These are phyloP conservation scores for Lingula anatina DNA, from an alignment of 2,888 invertebrate species.

Conservation along the genomic window DNA sequence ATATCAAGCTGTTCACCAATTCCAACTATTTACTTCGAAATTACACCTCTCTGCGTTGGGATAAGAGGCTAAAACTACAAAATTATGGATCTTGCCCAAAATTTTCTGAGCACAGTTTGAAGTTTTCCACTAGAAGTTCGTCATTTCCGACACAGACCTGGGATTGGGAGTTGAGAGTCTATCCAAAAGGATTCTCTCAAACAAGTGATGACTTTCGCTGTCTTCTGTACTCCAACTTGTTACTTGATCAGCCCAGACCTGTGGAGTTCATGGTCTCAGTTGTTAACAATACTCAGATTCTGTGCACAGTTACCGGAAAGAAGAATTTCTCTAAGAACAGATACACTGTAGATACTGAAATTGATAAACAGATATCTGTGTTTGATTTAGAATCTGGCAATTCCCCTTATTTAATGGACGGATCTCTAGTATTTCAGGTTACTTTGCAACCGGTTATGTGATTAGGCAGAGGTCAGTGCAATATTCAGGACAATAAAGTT, in stretches of 20 bases:
- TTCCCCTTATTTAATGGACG: constrained; percentile 35
- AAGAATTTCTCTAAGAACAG: constrained; percentile 53
- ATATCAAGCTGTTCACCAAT: constrained; percentile 37
- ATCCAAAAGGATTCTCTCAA: constrained; percentile 43
- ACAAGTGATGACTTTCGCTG: constrained; percentile 42
- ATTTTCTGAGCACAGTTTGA: constrained; percentile 40
- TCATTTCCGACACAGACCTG: constrained; percentile 50
- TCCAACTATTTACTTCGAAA: constrained; percentile 48
- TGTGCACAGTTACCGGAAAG: constrained; percentile 47
- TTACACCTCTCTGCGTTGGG: constrained; percentile 54
- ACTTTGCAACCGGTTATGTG: constrained; percentile 36
- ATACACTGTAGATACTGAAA: constrained; percentile 51
- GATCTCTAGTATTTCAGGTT: constrained; percentile 37
- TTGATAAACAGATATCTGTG: constrained; percentile 50
- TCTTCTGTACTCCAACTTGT: constrained; percentile 41
- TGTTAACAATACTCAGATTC: constrained; percentile 47
- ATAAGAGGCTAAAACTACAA: constrained; percentile 48
- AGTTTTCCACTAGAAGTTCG: constrained; percentile 50
- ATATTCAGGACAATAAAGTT: too few relatives aligned
- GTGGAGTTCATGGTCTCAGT: constrained; percentile 47
- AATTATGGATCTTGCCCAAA: constrained; percentile 30
- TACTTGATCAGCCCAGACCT: constrained; percentile 47
- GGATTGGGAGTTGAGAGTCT: constrained; percentile 53
- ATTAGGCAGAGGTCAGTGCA: too few relatives aligned
- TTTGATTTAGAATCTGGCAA: constrained; percentile 29